Conservation (phyloP, 2,113 vertebrate species). For the Prionailurus viverrinus region DNA sequence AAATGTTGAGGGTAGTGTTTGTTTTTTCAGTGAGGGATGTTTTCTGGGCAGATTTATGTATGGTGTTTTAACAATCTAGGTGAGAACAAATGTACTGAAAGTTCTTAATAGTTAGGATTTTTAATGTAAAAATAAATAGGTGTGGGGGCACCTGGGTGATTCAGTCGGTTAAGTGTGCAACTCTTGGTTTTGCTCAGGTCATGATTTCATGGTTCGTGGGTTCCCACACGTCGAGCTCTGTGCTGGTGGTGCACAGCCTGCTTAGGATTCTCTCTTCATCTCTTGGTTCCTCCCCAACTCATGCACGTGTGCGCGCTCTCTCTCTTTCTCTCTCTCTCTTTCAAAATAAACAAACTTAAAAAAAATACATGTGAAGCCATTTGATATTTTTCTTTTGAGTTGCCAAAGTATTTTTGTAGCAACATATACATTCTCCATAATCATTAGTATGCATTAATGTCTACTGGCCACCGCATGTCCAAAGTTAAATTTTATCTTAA, state of each 20-base stretch:
- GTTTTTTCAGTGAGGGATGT: background rate
- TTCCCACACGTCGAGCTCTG: no score
- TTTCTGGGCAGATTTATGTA: background rate
- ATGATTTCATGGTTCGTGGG: no score
- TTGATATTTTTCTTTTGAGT: background rate
- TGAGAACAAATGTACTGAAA: background rate
- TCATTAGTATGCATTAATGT: background rate
- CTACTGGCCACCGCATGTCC: background rate
- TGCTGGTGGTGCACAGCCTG: no score
- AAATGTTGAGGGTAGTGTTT: constrained; percentile 6
- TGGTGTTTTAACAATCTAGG: background rate
- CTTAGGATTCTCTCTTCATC: no score
- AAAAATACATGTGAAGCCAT: background rate
- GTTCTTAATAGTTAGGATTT: background rate
- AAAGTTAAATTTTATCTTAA: constrained; percentile 22
- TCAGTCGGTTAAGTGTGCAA: no score
- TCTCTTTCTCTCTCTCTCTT: no score
- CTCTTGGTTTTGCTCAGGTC: no score
- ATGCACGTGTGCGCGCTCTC: no score
- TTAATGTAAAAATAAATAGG: background rate
- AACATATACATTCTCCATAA: background rate
- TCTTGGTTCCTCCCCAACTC: no score
- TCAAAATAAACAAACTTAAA: no score
- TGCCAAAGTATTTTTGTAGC: constrained; percentile 22
- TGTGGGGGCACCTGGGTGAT: background rate